Evolutionary conservation across 2,113 vertebrate genomes (phyloP).

Genomic region (Calyptommatus sinebrachiatus): DNA sequence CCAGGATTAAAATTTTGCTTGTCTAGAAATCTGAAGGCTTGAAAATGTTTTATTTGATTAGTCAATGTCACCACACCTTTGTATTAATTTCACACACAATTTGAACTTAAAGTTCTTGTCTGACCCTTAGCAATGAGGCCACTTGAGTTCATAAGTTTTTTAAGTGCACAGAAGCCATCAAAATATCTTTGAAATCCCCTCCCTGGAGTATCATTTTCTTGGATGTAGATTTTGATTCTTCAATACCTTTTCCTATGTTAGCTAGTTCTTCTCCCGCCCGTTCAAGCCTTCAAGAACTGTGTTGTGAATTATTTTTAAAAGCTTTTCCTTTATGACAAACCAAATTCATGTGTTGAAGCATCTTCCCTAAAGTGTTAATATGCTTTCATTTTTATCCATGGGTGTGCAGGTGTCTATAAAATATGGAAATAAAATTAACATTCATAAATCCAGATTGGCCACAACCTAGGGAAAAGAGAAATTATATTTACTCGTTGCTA

Average conservation of each 20-base stretch:
- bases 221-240: background rate
- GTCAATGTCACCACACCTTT: background rate
- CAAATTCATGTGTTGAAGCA: slow-evolving; percentile 7
- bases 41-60: background rate
- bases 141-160: slow-evolving; percentile 9
- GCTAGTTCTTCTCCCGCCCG: slow-evolving; percentile 2
- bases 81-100: background rate
- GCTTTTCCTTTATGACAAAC: background rate
- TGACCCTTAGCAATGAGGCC: background rate
- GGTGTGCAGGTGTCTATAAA: background rate
- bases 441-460: background rate
- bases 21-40: background rate
- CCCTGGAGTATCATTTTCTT: background rate
- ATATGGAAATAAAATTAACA: background rate
- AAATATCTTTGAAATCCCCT: slow-evolving; percentile 9
- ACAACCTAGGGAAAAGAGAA: background rate
- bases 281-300: slow-evolving; percentile 13
- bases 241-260: background rate
- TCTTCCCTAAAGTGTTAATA: background rate
- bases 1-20: background rate
- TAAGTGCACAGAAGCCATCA: background rate
- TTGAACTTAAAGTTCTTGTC: slow-evolving; percentile 1
- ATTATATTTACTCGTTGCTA: background rate
- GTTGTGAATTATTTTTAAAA: slow-evolving; percentile 34
- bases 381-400: slow-evolving; percentile 3